These are phyloP conservation scores for Zelleria hepariella DNA, from an alignment of 2,888 invertebrate genomes.

Conservation along the genomic window DNA sequence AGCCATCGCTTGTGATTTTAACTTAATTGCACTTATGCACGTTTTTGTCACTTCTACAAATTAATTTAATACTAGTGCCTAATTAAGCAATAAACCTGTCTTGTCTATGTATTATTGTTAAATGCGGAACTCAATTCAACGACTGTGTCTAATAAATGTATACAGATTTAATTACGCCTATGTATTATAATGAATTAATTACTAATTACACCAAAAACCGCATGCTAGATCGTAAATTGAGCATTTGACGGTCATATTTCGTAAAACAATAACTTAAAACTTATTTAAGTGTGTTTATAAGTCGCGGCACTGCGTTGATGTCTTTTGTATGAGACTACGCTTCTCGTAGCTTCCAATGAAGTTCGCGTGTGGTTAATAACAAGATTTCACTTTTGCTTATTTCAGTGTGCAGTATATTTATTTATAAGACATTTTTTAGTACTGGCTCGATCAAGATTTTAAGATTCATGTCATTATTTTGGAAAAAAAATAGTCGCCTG, in stretches of 20 bases:
- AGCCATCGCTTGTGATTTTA: background rate
- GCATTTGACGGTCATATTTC: background rate
- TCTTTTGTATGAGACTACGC: slow-evolving; percentile 46
- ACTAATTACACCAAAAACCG: background rate
- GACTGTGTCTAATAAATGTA: background rate
- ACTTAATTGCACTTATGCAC: background rate
- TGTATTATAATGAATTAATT: background rate
- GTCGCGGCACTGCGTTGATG: slow-evolving; percentile 37
- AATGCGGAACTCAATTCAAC: slow-evolving; percentile 1
- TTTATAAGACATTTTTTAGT: background rate
- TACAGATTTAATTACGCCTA: background rate
- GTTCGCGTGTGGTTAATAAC: slow-evolving; percentile 1
- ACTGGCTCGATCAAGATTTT: background rate
- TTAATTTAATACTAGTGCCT: background rate
- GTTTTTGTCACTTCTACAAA: background rate
- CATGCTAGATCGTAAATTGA: background rate
- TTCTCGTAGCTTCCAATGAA: background rate
- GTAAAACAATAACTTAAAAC: background rate
- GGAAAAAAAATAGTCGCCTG: too few species aligned
- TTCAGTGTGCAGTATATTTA: background rate
- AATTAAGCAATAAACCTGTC: slow-evolving; percentile 1
- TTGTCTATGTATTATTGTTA: background rate
- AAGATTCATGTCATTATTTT: background rate
- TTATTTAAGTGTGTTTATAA: background rate
- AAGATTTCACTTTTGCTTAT: background rate